Percentiles rank a stretch among this genome's conserved stretches.
These are phyloP conservation scores for Pristionchus exspectatus DNA, from an alignment of 2,888 invertebrate genomes.

Conservation along the genomic window DNA sequence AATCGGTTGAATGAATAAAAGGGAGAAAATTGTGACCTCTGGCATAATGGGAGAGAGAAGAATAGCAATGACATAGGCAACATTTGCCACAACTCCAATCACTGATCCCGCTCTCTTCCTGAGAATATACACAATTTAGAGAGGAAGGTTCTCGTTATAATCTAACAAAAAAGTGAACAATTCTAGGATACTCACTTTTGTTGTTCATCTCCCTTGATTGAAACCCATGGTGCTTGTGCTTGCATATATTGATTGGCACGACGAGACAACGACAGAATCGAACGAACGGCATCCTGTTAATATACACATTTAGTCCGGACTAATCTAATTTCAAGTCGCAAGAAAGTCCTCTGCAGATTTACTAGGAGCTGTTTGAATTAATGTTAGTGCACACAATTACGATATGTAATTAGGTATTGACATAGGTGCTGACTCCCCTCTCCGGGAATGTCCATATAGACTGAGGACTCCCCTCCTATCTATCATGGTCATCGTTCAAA, in stretches of 20 bases:
- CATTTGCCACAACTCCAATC: conserved; percentile 89
- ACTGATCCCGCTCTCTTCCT: conserved; percentile 88
- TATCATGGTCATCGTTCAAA: too few relatives aligned
- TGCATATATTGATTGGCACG: conserved; percentile 98
- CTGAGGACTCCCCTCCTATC: too few relatives aligned
- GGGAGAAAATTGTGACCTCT: conserved; percentile 73
- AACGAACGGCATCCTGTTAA: conserved; percentile 39
- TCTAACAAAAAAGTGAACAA: too few relatives aligned
- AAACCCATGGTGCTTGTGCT: conserved; percentile 93
- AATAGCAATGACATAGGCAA: conserved; percentile 88
- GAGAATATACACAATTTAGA: neutral
- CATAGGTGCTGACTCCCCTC: too few relatives aligned
- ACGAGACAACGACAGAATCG: conserved; percentile 88
- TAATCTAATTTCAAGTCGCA: too few relatives aligned
- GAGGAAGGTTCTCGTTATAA: too few relatives aligned
- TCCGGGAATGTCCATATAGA: too few relatives aligned
- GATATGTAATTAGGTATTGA: too few relatives aligned
- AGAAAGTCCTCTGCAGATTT: too few relatives aligned
- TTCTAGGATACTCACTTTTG: conserved; percentile 82
- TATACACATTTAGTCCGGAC: neutral
- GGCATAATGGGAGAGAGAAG: conserved; percentile 95
- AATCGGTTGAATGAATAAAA: too few relatives aligned
- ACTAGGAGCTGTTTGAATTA: too few relatives aligned
- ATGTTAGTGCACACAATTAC: too few relatives aligned
- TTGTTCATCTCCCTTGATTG: conserved; percentile 88